phyloP scores from a whole-genome alignment of 1,140 invertebrate genomes.

The Hestina assimilis region DNA sequence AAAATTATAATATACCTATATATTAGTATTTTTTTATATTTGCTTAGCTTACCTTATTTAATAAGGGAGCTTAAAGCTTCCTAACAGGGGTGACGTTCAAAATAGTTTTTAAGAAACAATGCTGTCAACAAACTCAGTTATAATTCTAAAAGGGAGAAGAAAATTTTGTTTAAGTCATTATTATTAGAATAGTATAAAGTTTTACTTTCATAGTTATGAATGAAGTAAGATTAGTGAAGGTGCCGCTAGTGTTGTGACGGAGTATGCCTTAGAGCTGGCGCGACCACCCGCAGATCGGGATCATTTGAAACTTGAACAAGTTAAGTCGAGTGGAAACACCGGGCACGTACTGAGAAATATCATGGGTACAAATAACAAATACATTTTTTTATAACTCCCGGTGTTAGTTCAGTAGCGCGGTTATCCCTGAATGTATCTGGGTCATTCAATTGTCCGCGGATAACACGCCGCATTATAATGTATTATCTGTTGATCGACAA shows the following conservation, averaged over 20 bases:
- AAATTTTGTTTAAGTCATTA: no score
- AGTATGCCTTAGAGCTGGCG: slow-evolving; percentile 37
- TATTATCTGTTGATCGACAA: slow-evolving; percentile 39
- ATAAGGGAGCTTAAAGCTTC: no score
- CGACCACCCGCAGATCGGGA: slow-evolving; percentile 59
- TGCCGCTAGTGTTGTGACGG: slow-evolving; percentile 44
- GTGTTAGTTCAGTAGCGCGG: slow-evolving; percentile 54
- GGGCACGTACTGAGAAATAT: slow-evolving; percentile 49
- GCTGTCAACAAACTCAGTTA: no score
- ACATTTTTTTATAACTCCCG: slow-evolving; percentile 31
- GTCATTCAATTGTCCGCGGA: slow-evolving; percentile 55
- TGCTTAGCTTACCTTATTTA: no score
- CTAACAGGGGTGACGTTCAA: no score
- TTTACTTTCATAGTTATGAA: slow-evolving; percentile 24
- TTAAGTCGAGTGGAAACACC: slow-evolving; percentile 59
- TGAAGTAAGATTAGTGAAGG: slow-evolving; percentile 33
- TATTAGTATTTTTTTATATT: no score
- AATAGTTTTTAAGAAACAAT: no score
- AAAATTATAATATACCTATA: no score
- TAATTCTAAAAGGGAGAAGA: no score
- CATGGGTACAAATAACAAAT: slow-evolving; percentile 48
- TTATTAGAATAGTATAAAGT: no score
- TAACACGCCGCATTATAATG: slow-evolving; percentile 41
- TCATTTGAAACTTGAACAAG: slow-evolving; percentile 39
- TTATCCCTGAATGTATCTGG: slow-evolving; percentile 47